Evolutionary conservation across 2,888 invertebrate species (phyloP), one percentile per base, ranked within the genome.

Genomic region (Nomada hirtipes): DNA sequence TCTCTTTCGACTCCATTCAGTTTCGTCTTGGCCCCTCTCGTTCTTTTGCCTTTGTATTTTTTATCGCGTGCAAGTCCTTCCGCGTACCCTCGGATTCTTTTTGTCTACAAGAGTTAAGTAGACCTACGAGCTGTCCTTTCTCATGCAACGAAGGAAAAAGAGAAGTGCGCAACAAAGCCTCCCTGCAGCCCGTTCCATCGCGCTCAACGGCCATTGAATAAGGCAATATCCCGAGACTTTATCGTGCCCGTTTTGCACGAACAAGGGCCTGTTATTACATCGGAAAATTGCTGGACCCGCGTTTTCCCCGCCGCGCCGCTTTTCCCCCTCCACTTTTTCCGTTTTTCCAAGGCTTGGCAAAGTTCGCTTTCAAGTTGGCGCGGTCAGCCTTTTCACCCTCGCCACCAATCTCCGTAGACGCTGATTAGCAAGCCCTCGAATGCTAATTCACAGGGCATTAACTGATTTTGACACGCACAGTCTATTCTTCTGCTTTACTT

Each of bases 201-300:
- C 76, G 79, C 82, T 84, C 79, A 76, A 79, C 79, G 79, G 74
- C 78, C 82, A 69, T 76, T 87, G 85, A 85, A 86, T 88, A 87
- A 86, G 77, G 88, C 84, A 88, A 88, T 86, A 88, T 88, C 84
- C 82, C 82, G 72, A 74, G 76, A 80, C 82, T 76, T 76, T 68
- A 78, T 81, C 83, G 74, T 72, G 63, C 75, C 81, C 78, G 78
- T 88, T 83, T 79, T 78, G 72, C 82, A 44, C 83, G 82, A 80
- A 82, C 83, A 80, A 82, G 79, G 73, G 75, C 75, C 79, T 83
- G 86, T 85, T 88, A 88, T 88, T 88, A 83, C 79, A 80, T 82
- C 76, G 82, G 79, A 75, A 82, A 84, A 84, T 85, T 83, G 87
- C 82, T 15, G 83, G 83, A 83, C 74, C 74, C 64, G 65, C 71